Base-by-base conservation (phyloP, 2,113 vertebrate species). In the Campylorhamphus procurvoides region DNA sequence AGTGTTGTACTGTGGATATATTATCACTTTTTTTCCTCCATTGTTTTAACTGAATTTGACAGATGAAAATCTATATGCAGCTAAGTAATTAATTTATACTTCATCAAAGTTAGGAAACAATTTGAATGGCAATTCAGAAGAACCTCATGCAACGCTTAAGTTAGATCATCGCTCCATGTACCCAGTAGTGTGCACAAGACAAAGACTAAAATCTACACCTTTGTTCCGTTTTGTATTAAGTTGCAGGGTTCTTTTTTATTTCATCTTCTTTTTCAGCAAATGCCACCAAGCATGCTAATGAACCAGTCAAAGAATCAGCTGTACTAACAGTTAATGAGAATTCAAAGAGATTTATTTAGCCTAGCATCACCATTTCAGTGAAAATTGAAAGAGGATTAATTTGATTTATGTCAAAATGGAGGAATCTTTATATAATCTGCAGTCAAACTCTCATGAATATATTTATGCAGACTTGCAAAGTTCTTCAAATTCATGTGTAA, bases 231-330 rank as follows among this genome's bases (percentile, higher is more conserved):
- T 97, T 97, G 94, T 69, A 84, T 96, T 96, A 96, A 98, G 87
- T 94, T 97, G 88, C 92, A 97, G 89, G 92, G 92, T 94, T 95
- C 88, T 95, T 97, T 95, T 93, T 95, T 94, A 92, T 72, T 95
- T 96, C 95, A 87, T 96, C 92, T 95, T 72, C 52, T 97, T 87
- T 95, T 84, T 96, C 94, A 97, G 96, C 92, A 97, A 96, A 97
- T 96, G 94, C 89, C 90, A 56, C 77, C 74, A 96, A 97, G 79
- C 94, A 97, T 97, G 95, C 81, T 96, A 96, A 91, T 95, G 96
- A 98, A 93, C 71, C 62, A 96, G 92, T 97, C 97, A 97, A 96
- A 97, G 96, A 98, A 97, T 98, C 98, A 97, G 82, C 87, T 96
- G 94, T 96, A 89, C 93, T 91, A 97, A 93, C 77, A 92, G 91